A percentile compares a stretch with the other conserved stretches of the same genome.
Conservation (phyloP, 2,797 vertebrate species). For the Squalus acanthias region DNA sequence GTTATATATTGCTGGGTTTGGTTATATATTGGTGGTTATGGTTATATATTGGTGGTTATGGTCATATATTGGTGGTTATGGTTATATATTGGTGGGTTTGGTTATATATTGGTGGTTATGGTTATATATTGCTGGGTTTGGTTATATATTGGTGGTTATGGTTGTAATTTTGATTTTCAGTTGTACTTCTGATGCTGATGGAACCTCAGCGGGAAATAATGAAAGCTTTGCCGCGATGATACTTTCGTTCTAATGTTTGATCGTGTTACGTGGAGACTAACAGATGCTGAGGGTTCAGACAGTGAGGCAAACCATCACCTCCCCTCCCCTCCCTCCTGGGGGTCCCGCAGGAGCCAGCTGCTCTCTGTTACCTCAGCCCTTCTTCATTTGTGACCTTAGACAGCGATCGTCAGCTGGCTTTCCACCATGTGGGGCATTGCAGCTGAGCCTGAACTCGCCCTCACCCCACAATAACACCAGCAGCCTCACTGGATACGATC, state of each 20-base stretch:
- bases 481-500: background rate
- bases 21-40: no score
- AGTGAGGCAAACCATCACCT: background rate
- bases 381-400: background rate
- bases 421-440: background rate
- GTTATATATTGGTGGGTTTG: background rate
- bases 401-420: background rate
- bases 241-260: background rate
- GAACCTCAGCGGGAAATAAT: background rate
- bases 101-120: background rate
- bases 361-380: background rate
- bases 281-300: background rate
- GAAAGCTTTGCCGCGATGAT: background rate
- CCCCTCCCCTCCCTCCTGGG: background rate
- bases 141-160: background rate
- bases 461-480: background rate
- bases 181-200: background rate
- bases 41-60: no score
- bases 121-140: background rate
- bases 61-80: background rate
- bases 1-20: no score
- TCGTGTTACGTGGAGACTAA: background rate
- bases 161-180: background rate
- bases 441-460: background rate
- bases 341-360: background rate